Evolutionary conservation across 2,797 vertebrate species (phyloP), one percentile per base, ranked within the genome.

Genomic region (Coendou prehensilis): DNA sequence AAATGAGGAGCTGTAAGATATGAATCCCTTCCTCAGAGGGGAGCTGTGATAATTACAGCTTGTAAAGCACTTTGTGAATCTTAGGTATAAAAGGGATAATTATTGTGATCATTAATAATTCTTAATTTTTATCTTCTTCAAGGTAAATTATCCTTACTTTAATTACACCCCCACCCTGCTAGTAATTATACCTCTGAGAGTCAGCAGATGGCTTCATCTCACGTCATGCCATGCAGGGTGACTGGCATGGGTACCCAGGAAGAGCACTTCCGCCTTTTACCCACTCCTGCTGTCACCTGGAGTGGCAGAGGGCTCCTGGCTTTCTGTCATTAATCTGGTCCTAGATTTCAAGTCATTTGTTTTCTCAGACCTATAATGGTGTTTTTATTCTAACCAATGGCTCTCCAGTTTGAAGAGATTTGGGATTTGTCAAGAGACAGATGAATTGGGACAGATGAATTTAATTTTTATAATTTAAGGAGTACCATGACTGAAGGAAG

Each of bases 121-220:
- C 73, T 98, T 98, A 98, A 98, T 98, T 98, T 98, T 97, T 93
- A 98, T 96, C 95, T 97, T 95, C 97, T 98, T 97, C 78, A 89
- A 92, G 98, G 97, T 98, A 98, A 98, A 98, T 98, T 98, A 91
- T 73, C 73, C 57, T 64, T 18, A 93, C 33, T 95, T 95, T 98
- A 98, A 98, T 98, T 97, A 97, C 10, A 97, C 91, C 97, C 96
- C 97, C 98, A 85, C 98, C 98, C 97, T 91, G 37, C 57, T 75
- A 11, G 30, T 98, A 98, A 98, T 99, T 94, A 98, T 61, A 98
- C 59, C 97, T 97, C 96, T 98, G 96, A 97, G 97, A 97, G 96
- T 95, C 96, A 97, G 98, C 98, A 98, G 95, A 97, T 91, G 93
- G 92, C 95, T 98, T 96, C 87, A 92, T 97, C 95, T 93, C 92